Percentiles rank a stretch among this genome's conserved stretches.
Evolutionary conservation across 2,113 vertebrate species (phyloP).

Genomic region (Leptosomus discolor): DNA sequence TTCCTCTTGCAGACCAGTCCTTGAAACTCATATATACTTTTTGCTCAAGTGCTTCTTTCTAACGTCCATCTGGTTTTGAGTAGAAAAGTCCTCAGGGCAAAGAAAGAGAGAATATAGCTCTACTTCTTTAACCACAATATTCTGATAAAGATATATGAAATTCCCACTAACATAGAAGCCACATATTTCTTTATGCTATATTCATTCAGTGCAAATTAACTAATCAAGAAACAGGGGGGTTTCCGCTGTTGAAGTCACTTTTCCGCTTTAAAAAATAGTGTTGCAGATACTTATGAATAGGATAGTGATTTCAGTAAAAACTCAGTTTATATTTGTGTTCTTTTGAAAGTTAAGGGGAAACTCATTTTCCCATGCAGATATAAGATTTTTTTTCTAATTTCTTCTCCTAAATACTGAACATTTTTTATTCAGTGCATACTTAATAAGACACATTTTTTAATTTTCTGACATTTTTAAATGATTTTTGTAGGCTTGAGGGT

Average conservation of each 20-base stretch:
- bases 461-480: background rate
- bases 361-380: background rate
- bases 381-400: background rate
- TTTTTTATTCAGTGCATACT: background rate
- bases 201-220: background rate
- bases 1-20: background rate
- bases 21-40: background rate
- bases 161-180: background rate
- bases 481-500: background rate
- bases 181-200: background rate
- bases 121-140: background rate
- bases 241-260: background rate
- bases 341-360: background rate
- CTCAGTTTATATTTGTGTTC: background rate
- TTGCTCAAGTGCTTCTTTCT: background rate
- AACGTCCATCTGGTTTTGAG: background rate
- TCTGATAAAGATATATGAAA: conserved; percentile 16
- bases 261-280: background rate
- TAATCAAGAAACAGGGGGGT: background rate
- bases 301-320: background rate
- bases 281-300: background rate
- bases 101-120: background rate
- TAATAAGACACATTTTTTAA: background rate
- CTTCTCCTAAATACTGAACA: background rate
- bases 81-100: background rate